phyloP scores from a whole-genome alignment of 2,797 vertebrate species.

The Diceros bicornis region DNA sequence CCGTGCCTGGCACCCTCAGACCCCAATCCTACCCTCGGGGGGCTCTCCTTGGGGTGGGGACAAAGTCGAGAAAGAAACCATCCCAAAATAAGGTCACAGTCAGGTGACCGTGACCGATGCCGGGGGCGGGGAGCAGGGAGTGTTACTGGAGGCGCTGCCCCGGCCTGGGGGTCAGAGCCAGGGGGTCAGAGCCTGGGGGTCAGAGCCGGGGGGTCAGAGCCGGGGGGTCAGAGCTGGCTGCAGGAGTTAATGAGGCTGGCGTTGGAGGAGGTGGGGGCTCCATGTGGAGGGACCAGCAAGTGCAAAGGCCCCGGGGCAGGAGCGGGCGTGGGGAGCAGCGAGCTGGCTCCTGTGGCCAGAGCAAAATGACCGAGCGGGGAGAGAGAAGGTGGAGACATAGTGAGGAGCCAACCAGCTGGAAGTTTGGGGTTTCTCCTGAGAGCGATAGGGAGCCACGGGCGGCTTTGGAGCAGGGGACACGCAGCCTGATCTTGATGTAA shows the following conservation, averaged over 20 bases:
- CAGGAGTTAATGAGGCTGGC: neutral
- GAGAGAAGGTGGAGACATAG: accelerated
- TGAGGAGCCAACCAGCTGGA: neutral
- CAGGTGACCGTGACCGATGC: neutral
- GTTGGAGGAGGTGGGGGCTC: neutral
- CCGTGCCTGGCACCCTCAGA: neutral
- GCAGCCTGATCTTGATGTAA: accelerated
- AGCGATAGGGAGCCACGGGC: accelerated
- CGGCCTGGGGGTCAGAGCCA: neutral
- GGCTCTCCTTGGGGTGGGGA: neutral
- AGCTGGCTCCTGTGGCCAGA: accelerated
- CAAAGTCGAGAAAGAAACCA: neutral
- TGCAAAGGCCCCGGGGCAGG: neutral
- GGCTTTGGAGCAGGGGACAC: neutral
- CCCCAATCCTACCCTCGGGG: neutral
- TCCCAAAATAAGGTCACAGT: neutral
- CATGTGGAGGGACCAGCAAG: neutral
- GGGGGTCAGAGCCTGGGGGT: neutral
- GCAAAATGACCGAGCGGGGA: no score
- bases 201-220: neutral
- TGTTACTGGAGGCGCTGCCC: no score
- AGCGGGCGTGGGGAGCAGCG: accelerated
- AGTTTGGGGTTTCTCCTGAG: neutral
- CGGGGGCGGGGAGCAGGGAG: neutral
- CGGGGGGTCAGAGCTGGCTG: neutral